These are phyloP conservation scores for Chiridota heheva DNA, from an alignment of 35 echinoderm and acorn worm genomes.

Conservation along the genomic window DNA sequence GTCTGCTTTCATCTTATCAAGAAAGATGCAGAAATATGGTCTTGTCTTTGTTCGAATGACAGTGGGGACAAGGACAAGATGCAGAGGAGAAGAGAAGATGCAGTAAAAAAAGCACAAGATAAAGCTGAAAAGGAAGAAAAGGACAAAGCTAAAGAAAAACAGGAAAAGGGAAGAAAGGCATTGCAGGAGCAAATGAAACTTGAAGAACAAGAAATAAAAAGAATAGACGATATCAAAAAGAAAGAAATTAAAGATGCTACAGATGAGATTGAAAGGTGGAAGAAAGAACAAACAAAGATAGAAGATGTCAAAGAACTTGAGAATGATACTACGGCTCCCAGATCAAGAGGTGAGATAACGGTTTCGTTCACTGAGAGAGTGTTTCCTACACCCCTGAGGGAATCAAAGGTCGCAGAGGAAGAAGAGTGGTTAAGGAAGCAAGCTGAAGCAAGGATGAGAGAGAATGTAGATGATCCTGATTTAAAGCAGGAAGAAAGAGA, in stretches of 20 bases:
- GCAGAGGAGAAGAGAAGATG: constrained; percentile 73
- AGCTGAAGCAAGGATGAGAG: constrained; percentile 83
- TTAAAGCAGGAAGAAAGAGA: constrained; percentile 85
- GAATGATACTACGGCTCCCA: constrained; percentile 47
- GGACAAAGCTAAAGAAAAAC: constrained; percentile 65
- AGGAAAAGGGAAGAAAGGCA: constrained; percentile 69
- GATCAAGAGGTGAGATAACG: constrained; percentile 60
- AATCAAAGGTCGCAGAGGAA: constrained; percentile 77
- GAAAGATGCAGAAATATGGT: constrained; percentile 63
- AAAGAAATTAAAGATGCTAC: constrained; percentile 77
- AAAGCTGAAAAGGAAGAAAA: constrained; percentile 64
- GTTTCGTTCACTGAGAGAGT: constrained; percentile 84
- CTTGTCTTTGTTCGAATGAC: constrained; percentile 44
- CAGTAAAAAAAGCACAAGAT: constrained; percentile 65
- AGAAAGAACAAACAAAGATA: constrained; percentile 25
- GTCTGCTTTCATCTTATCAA: constrained; percentile 81
- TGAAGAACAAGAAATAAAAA: constrained; percentile 63
- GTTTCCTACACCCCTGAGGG: constrained; percentile 91
- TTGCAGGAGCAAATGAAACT: constrained; percentile 88
- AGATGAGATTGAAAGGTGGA: constrained; percentile 80
- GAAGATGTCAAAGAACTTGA: constrained; percentile 11
- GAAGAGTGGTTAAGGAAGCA: constrained; percentile 98
- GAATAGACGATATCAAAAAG: constrained; percentile 76
- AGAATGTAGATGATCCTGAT: constrained; percentile 80
- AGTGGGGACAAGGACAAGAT: constrained; percentile 78